Evolutionary conservation across 2,113 vertebrate species (phyloP).

Genomic region (Catharus fuscescens): DNA sequence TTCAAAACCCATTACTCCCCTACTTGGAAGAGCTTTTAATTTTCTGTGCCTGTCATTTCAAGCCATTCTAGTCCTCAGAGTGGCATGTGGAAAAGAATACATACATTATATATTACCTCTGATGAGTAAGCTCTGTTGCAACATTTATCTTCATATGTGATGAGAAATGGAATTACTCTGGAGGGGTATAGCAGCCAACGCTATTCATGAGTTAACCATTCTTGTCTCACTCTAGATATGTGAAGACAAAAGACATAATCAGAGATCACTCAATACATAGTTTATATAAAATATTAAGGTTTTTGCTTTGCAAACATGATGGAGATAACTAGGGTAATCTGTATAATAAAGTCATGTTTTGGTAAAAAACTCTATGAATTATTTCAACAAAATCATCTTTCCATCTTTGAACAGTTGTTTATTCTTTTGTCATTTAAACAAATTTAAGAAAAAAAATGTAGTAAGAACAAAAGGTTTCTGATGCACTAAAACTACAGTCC

Average conservation of each 20-base stretch:
- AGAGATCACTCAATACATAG: neutral
- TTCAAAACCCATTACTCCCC: neutral
- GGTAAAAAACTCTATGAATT: neutral
- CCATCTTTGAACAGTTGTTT: neutral
- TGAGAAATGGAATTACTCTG: neutral
- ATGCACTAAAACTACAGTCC: neutral
- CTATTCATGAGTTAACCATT: neutral
- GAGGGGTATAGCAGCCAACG: neutral
- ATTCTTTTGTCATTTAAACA: neutral
- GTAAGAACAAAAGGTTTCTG: neutral
- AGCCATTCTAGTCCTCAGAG: neutral
- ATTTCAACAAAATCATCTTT: neutral
- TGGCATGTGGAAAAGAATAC: neutral
- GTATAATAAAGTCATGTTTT: neutral
- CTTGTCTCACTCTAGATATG: neutral
- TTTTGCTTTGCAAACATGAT: neutral
- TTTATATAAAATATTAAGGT: neutral
- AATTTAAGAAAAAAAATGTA: neutral
- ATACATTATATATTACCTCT: conserved; percentile 7
- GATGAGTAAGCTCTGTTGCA: conserved; percentile 1
- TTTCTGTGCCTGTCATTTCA: conserved; percentile 4
- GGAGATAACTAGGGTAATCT: neutral
- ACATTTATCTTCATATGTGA: conserved; percentile 13
- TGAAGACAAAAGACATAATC: neutral
- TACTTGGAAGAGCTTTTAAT: conserved; percentile 6